Base-by-base conservation (phyloP, 2,888 invertebrate genomes). In the Coecobrya sp. region DNA sequence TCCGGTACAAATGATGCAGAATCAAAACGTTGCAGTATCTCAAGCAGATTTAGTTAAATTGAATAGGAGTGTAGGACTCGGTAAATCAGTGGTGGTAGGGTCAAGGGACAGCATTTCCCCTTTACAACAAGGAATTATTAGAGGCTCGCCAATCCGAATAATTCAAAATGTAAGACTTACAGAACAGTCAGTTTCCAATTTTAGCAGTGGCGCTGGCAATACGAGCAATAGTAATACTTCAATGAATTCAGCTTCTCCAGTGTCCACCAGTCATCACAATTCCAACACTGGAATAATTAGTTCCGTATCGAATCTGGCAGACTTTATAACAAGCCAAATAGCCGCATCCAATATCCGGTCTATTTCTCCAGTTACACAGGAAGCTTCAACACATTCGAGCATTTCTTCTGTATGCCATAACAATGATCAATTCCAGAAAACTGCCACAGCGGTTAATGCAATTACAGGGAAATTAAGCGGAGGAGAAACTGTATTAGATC, bases 291-390 rank as follows among this genome's bases (percentile, higher is more conserved):
- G 90, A 0, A 87, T 91, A 19, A 79, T 92, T 19, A 93, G 89
- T 19, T 89, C 94, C 0, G 92, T 94, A 25, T 93, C 95, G 42
- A 94, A 94, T 79, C 90, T 95, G 13, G 95, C 95, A 16, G 95
- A 95, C 11, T 95, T 95, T 91, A 94, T 95, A 49, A 94, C 94
- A 10, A 95, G 93, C 84, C 95, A 95, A 84, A 86, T 95, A 76
- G 94, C 94, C 3, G 94, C 94, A 0, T 95, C 95, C 0, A 95
- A 95, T 89, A 95, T 95, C 59, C 93, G 95, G 27, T 94, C 95
- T 0, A 95, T 95, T 68, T 95, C 95, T 0, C 95, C 95, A 0
- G 65, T 95, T 16, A 86, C 94, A 3, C 81, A 81, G 19, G 81
- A 81, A 19, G 45, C 3, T 27, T 1, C 10, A 16, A 13, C 49